Conservation (phyloP, 2,113 vertebrate genomes). For the Polypterus bichir region DNA sequence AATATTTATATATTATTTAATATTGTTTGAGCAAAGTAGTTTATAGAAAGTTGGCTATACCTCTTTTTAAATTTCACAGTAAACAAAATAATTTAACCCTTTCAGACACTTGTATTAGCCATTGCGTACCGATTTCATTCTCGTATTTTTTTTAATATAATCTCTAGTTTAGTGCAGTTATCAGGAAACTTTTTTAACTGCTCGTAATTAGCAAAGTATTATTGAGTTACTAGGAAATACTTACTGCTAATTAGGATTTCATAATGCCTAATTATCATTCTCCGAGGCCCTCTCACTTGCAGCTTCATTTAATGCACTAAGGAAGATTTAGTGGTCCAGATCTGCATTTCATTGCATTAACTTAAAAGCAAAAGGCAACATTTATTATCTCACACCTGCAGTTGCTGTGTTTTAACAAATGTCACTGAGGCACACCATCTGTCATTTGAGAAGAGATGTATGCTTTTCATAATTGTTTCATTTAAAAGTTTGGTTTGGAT, state of each 20-base stretch:
- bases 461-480: too few species aligned
- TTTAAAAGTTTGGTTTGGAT: too few species aligned
- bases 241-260: slow-evolving; percentile 11
- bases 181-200: neutral
- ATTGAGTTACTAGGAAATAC: neutral
- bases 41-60: too few species aligned
- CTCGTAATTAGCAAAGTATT: neutral
- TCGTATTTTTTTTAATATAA: too few species aligned
- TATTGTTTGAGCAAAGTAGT: too few species aligned
- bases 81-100: too few species aligned
- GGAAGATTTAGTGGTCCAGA: slow-evolving; percentile 6
- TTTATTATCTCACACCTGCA: slow-evolving; percentile 23
- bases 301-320: slow-evolving; percentile 9
- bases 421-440: slow-evolving; percentile 28
- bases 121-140: too few species aligned
- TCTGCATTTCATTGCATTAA: neutral
- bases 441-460: slow-evolving; percentile 15
- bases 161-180: too few species aligned
- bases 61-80: too few species aligned
- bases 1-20: too few species aligned
- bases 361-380: slow-evolving; percentile 19
- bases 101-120: too few species aligned
- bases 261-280: slow-evolving; percentile 4
- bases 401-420: slow-evolving; percentile 18
- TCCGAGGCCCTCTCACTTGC: slow-evolving; percentile 4